These are phyloP conservation scores for Pseudotriccus pelzelni DNA, from an alignment of 2,797 vertebrate genomes.

Conservation along the genomic window DNA sequence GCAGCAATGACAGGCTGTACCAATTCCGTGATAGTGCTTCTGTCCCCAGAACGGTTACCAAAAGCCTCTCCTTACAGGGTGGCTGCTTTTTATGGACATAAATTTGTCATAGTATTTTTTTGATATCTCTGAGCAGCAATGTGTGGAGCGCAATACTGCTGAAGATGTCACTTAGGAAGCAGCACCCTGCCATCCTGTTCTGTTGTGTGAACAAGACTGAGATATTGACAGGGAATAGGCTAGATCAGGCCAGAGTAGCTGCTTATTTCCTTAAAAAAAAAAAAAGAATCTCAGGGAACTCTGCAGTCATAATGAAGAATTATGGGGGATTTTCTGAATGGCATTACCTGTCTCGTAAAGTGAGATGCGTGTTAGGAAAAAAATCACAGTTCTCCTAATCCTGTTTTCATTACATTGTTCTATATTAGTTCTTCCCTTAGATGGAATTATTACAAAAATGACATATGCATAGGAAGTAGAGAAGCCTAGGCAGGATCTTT, in stretches of 20 bases:
- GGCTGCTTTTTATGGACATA: background rate
- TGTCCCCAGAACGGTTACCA: background rate
- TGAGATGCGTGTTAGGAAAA: background rate
- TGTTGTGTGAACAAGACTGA: background rate
- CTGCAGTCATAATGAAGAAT: conserved; percentile 43
- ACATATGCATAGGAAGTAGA: background rate
- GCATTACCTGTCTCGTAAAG: background rate
- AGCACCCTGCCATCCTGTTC: background rate
- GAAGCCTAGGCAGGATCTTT: background rate
- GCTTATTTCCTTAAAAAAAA: conserved; percentile 13
- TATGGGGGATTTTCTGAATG: conserved; percentile 48
- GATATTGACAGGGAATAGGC: background rate
- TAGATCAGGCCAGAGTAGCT: background rate
- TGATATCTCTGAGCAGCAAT: background rate
- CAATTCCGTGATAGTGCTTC: background rate
- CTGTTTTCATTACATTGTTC: background rate
- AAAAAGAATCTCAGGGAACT: background rate
- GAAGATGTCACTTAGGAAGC: background rate
- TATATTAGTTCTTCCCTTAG: background rate
- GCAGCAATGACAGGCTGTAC: background rate
- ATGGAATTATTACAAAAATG: background rate
- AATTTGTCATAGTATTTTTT: background rate
- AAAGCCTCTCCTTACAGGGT: background rate
- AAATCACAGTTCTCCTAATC: background rate
- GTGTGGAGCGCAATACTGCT: background rate